Evolutionary conservation across 1,140 invertebrate species (phyloP).

Genomic region (Liolophura sinensis): DNA sequence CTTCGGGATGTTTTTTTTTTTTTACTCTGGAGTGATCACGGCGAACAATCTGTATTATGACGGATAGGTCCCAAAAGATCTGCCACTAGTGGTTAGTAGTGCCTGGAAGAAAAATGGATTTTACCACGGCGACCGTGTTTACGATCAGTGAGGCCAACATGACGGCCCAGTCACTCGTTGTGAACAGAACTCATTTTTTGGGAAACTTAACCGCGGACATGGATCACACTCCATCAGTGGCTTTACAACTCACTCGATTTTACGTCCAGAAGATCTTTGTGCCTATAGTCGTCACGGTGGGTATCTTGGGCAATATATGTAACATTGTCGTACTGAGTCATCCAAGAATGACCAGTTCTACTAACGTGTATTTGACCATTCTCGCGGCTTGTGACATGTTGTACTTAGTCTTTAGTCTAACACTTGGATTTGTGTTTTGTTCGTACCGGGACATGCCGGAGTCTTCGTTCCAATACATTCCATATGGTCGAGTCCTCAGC

Average conservation of each 20-base stretch:
- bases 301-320: conserved; percentile 39
- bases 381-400: conserved; percentile 73
- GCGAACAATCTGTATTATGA: too few species aligned
- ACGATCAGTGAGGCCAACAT: too few species aligned
- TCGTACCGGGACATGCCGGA: conserved; percentile 17
- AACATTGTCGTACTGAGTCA: conserved; percentile 68
- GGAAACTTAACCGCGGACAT: too few species aligned
- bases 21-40: too few species aligned
- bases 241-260: conserved; percentile 11
- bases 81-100: too few species aligned
- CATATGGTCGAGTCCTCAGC: conserved; percentile 66
- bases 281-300: conserved; percentile 35
- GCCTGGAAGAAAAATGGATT: too few species aligned
- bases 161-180: too few species aligned
- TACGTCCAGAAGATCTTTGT: conserved; percentile 32
- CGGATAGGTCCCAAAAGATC: too few species aligned
- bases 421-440: conserved; percentile 47
- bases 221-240: background rate
- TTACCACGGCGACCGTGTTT: too few species aligned
- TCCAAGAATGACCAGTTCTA: conserved; percentile 73
- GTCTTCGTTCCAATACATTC: conserved; percentile 52
- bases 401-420: conserved; percentile 70
- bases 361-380: conserved; percentile 74
- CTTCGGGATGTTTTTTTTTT: too few species aligned
- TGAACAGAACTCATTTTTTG: too few species aligned